Conservation (phyloP, 2,888 invertebrate genomes). For the Cephonodes hylas region DNA sequence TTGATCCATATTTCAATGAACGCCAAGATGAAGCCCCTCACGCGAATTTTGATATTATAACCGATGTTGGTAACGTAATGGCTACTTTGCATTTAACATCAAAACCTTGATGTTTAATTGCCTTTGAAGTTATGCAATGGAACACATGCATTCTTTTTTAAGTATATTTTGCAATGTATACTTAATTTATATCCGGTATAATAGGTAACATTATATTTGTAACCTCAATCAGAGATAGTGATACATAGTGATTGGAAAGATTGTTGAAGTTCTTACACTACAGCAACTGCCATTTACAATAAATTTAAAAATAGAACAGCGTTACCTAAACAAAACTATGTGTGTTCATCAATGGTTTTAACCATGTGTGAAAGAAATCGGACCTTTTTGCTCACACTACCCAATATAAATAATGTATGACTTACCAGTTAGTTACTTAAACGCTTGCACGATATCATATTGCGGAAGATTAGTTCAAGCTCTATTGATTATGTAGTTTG, state of each 20-base stretch:
- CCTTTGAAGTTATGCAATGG: conserved; percentile 12
- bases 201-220: too few relatives aligned
- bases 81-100: neutral
- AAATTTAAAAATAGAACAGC: neutral
- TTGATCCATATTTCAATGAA: too few relatives aligned
- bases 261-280: too few relatives aligned
- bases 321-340: neutral
- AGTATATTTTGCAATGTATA: neutral
- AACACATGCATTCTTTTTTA: neutral
- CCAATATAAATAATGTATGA: neutral
- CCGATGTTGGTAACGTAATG: neutral
- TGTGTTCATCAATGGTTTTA: neutral
- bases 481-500: conserved; percentile 12
- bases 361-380: neutral
- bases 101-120: conserved; percentile 18
- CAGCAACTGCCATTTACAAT: too few relatives aligned
- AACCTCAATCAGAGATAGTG: too few relatives aligned
- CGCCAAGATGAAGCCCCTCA: neutral
- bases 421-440: neutral
- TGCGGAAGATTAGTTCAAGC: conserved; percentile 18
- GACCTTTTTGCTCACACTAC: neutral
- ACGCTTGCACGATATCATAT: neutral
- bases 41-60: neutral
- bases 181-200: neutral
- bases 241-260: too few relatives aligned